Evolutionary conservation across 2,113 vertebrate genomes (phyloP), one percentile per base, ranked within the genome.

Genomic region (Anser brachyrhynchus): DNA sequence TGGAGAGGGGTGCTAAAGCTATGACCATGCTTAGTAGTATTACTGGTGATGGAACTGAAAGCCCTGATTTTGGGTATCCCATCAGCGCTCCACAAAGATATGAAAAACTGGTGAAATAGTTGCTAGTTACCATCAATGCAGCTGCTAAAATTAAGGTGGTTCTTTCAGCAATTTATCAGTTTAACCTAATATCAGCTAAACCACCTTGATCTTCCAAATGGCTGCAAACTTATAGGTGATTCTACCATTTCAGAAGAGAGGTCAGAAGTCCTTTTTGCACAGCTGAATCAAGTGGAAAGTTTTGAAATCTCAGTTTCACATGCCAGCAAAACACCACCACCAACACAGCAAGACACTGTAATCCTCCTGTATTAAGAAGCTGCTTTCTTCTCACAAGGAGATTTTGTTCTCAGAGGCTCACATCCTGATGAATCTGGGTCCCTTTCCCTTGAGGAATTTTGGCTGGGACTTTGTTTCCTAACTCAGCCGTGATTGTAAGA

Each of bases 381-480:
- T 89, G 86, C 77, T 84, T 89, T 89, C 88, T 95, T 93, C 86
- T 95, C 89, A 93, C 77, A 96, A 83, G 86, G 76, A 93, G 86
- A 96, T 94, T 96, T 94, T 95, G 86, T 94, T 96, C 90, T 92
- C 92, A 84, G 87, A 90, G 75, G 78, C 79, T 95, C 62, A 87
- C 74, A 95, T 92, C 84, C 62, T 95, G 84, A 92, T 92, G 76
- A 90, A 94, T 66, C 19, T 66, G 76, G 76, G 90, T 95, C 69
- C 78, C 59, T 95, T 89, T 75, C 79, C 87, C 89, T 91, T 88
- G 72, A 95, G 95, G 92, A 97, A 95, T 94, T 91, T 95, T 91
- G 95, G 92, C 93, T 92, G 61, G 59, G 87, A 92, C 80, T 96
- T 84, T 54, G 76, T 83, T 83, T 94, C 90, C 94, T 79, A 91